These are phyloP conservation scores for Colinus virginianus DNA, from an alignment of 2,113 vertebrate genomes.

Conservation along the genomic window DNA sequence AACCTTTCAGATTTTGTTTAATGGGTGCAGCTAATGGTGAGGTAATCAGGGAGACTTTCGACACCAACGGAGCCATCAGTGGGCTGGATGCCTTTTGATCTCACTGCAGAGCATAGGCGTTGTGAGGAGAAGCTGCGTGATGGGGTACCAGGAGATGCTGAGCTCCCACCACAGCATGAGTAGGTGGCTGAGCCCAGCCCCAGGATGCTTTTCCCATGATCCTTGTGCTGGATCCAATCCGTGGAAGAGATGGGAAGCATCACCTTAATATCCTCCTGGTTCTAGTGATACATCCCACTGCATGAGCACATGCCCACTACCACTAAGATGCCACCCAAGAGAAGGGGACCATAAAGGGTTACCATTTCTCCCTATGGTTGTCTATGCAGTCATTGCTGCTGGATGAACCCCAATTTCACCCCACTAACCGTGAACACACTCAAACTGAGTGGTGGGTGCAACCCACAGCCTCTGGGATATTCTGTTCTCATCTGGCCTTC, in stretches of 20 bases:
- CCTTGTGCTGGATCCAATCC: not conserved
- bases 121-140: not conserved
- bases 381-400: not conserved
- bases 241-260: not conserved
- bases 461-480: not conserved
- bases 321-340: not conserved
- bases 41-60: constrained; percentile 62
- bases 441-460: not conserved
- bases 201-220: not conserved
- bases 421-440: not conserved
- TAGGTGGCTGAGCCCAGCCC: not conserved
- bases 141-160: not conserved
- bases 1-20: constrained; percentile 69
- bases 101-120: not conserved
- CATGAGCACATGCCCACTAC: accelerated
- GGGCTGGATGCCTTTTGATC: constrained; percentile 66
- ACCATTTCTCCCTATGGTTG: accelerated
- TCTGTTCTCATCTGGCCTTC: not conserved
- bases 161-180: not conserved
- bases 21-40: constrained; percentile 68
- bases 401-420: not conserved
- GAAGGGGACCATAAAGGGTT: accelerated
- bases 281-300: not conserved
- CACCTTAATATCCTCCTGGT: not conserved
- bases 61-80: constrained; percentile 47